These are phyloP conservation scores for Metacarcinus magister DNA, from an alignment of 2,888 invertebrate species.

Conservation along the genomic window DNA sequence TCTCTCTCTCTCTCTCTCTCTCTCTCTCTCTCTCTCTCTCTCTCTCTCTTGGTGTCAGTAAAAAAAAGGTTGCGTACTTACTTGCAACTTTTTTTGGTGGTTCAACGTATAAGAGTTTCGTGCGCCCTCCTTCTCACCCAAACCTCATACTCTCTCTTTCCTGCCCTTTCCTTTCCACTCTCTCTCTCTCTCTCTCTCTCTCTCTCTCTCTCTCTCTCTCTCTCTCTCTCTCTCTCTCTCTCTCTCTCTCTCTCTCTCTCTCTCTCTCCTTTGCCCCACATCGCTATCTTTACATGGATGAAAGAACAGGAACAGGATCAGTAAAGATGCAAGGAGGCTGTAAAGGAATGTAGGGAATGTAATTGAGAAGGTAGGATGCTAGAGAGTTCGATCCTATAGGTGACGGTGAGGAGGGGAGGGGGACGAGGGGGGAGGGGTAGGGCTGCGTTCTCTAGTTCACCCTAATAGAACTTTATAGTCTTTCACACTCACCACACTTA, in stretches of 20 bases:
- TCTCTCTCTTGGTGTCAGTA: too few species aligned
- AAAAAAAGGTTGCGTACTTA: too few species aligned
- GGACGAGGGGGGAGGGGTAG: too few species aligned
- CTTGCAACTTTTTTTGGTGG: too few species aligned
- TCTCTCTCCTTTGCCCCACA: not conserved
- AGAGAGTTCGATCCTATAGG: too few species aligned
- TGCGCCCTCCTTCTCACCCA: not conserved
- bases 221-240: constrained; percentile 17
- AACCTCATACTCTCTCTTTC: not conserved
- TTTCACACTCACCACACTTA: too few species aligned
- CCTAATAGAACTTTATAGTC: too few species aligned
- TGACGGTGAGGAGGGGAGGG: too few species aligned
- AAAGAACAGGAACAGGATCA: not conserved
- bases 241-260: not conserved
- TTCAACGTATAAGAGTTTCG: too few species aligned
- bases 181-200: not conserved
- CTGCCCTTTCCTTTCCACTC: not conserved
- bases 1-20: too few species aligned
- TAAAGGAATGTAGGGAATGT: not conserved
- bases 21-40: too few species aligned
- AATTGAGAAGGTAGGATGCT: not conserved
- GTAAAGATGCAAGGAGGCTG: not conserved
- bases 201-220: not conserved
- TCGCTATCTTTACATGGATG: not conserved
- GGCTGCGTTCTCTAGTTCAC: too few species aligned